These are phyloP conservation scores for Apis dorsata DNA, from an alignment of 1,140 invertebrate species.

Conservation along the genomic window DNA sequence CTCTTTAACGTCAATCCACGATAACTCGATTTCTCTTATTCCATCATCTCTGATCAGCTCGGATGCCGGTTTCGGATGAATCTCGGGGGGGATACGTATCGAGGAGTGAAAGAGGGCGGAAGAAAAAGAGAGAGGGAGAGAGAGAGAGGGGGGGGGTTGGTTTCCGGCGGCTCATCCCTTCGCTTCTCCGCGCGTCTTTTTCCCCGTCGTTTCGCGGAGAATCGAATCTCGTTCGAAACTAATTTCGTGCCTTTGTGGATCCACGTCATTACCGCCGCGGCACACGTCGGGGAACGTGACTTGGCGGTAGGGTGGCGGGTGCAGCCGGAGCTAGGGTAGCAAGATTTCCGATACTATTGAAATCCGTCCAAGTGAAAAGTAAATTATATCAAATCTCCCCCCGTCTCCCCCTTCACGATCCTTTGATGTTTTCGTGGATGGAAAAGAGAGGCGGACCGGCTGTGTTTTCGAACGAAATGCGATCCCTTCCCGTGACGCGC, in stretches of 20 bases:
- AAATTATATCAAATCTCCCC: conserved; percentile 75
- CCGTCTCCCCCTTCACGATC: conserved; percentile 34
- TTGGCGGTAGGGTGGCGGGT: neutral
- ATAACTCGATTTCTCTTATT: conserved; percentile 42
- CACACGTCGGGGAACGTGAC: conserved; percentile 37
- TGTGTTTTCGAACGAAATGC: conserved; percentile 7
- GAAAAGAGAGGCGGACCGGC: conserved; percentile 31
- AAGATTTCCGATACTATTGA: conserved; percentile 79
- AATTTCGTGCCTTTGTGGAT: conserved; percentile 77
- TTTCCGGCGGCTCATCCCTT: conserved; percentile 30
- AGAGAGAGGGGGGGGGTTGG: neutral
- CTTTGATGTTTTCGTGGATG: conserved; percentile 74
- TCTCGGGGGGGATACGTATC: conserved; percentile 16
- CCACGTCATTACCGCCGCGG: conserved; percentile 71
- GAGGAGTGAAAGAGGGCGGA: neutral
- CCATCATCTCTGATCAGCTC: conserved; percentile 35
- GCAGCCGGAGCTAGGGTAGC: conserved; percentile 51
- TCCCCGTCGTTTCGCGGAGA: conserved; percentile 58
- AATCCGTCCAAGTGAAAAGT: conserved; percentile 77
- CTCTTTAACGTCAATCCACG: conserved; percentile 51
- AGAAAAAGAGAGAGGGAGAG: neutral
- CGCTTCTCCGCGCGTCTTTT: conserved; percentile 29
- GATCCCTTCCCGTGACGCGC: neutral
- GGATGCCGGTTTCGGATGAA: conserved; percentile 31
- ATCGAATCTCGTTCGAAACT: conserved; percentile 77